Percentiles rank a stretch among this genome's conserved stretches.
Conservation (phyloP, 1,140 invertebrate genomes). For the Brachionus asplanchnoidis region DNA sequence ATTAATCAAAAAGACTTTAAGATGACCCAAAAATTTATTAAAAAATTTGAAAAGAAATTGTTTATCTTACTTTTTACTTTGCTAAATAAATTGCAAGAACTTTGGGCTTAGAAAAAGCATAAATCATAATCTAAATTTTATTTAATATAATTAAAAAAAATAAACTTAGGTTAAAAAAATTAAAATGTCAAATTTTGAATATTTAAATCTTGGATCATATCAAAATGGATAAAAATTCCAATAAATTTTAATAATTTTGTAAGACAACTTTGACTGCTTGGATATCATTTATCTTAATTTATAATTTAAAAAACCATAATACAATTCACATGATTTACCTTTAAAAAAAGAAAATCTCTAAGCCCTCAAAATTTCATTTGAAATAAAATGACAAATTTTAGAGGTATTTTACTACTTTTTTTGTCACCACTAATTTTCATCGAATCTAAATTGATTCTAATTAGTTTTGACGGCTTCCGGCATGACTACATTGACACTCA, state of each 20-base stretch:
- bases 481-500: slow-evolving; percentile 52
- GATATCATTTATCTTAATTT: background rate
- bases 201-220: background rate
- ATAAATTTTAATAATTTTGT: background rate
- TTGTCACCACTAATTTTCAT: background rate
- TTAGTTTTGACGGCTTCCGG: slow-evolving; percentile 57
- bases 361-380: background rate
- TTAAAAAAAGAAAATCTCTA: background rate
- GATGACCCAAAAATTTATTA: too few relatives aligned
- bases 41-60: too few relatives aligned
- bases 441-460: slow-evolving; percentile 47
- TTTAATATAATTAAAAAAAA: too few relatives aligned
- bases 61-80: too few relatives aligned
- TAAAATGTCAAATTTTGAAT: background rate
- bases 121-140: too few relatives aligned
- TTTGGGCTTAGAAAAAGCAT: too few relatives aligned
- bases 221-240: background rate
- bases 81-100: too few relatives aligned
- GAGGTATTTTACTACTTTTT: background rate
- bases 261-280: background rate
- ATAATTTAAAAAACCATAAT: background rate
- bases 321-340: background rate
- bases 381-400: background rate
- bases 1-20: too few relatives aligned
- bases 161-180: background rate